A percentile compares a stretch with the other conserved stretches of the same genome.
Conservation (phyloP, 2,888 invertebrate genomes). For the Lysandra coridon region DNA sequence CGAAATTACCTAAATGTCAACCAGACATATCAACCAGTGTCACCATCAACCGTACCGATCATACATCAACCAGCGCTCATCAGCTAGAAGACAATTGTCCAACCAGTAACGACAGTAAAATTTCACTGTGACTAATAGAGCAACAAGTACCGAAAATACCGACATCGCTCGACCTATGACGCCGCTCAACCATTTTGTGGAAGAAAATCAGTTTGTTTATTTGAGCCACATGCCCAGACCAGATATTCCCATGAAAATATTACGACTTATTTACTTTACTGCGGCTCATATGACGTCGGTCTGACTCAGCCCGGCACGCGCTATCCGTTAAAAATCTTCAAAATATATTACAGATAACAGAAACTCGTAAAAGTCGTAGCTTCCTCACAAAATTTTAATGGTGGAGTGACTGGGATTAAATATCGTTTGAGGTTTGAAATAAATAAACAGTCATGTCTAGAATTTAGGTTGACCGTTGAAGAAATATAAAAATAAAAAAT, state of each 20-base stretch:
- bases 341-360: conserved; percentile 15
- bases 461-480: background rate
- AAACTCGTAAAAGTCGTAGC: conserved; percentile 9
- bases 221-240: conserved; percentile 66
- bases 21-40: background rate
- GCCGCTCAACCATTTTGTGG: conserved; percentile 60
- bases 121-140: background rate
- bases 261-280: conserved; percentile 76
- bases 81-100: background rate
- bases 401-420: background rate
- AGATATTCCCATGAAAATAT: conserved; percentile 74
- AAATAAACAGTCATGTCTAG: background rate
- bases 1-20: too few species aligned
- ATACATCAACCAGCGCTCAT: background rate
- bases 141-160: background rate
- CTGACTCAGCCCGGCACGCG: conserved; percentile 56
- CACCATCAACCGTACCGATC: too few species aligned
- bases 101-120: background rate
- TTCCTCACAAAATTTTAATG: background rate
- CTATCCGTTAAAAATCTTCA: conserved; percentile 40
- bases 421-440: background rate
- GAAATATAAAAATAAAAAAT: background rate
- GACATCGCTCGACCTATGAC: conserved; percentile 47
- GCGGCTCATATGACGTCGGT: conserved; percentile 64
- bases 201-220: conserved; percentile 78